These are phyloP conservation scores for Timandra comae DNA, from an alignment of 2,888 invertebrate species.

Conservation along the genomic window DNA sequence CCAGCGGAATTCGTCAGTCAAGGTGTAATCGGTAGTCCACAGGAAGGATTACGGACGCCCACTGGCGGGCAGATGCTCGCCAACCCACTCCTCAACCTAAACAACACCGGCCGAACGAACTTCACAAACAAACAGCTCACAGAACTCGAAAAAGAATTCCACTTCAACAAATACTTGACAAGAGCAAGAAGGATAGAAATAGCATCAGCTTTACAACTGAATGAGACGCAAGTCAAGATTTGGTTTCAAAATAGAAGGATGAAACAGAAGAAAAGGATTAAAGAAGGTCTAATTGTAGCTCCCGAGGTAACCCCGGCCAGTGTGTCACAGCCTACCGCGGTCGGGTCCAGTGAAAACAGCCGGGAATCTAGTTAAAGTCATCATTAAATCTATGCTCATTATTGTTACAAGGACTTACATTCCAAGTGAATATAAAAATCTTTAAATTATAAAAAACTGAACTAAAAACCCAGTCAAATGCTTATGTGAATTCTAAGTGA, in stretches of 20 bases:
- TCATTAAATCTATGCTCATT: too few relatives aligned
- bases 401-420: too few relatives aligned
- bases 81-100: slow-evolving; percentile 73
- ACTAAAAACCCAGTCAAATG: too few relatives aligned
- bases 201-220: slow-evolving; percentile 95
- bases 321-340: slow-evolving; percentile 48
- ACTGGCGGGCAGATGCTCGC: slow-evolving; percentile 66
- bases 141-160: slow-evolving; percentile 99
- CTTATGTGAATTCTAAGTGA: too few relatives aligned
- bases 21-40: slow-evolving; percentile 67
- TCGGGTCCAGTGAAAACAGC: slow-evolving; percentile 83
- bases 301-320: slow-evolving; percentile 70
- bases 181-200: slow-evolving; percentile 98
- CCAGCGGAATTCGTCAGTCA: slow-evolving; percentile 68
- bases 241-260: slow-evolving; percentile 99
- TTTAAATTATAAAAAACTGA: too few relatives aligned
- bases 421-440: too few relatives aligned
- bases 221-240: slow-evolving; percentile 98
- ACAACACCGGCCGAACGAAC: slow-evolving; percentile 96
- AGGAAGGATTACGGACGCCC: slow-evolving; percentile 66
- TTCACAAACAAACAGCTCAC: slow-evolving; percentile 99
- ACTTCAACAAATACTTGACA: slow-evolving; percentile 99
- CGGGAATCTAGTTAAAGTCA: slow-evolving; percentile 79
- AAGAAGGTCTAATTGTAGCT: slow-evolving; percentile 87
- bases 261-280: slow-evolving; percentile 98